phyloP scores from a whole-genome alignment of 2,797 vertebrate species.

The Phoeniculus purpureus region DNA sequence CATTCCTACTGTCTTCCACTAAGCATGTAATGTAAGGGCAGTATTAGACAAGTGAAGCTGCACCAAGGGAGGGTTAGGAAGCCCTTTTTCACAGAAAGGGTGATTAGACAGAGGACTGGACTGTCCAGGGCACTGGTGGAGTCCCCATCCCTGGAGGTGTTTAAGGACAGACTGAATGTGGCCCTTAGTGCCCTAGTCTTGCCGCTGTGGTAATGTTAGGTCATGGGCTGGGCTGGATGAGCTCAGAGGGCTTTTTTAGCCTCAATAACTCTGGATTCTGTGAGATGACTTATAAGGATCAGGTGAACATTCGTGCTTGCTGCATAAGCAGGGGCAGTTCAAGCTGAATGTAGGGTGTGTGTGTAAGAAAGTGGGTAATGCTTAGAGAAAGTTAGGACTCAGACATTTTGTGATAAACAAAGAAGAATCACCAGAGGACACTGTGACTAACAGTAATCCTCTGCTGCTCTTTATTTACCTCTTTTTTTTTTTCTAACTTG shows the following conservation, averaged over 20 bases:
- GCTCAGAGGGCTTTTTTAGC: too few relatives aligned
- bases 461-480: slow-evolving; percentile 9
- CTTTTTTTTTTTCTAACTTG: not conserved
- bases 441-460: not conserved
- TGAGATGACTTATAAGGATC: slow-evolving; percentile 15
- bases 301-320: not conserved
- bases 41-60: not conserved
- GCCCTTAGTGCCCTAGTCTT: too few relatives aligned
- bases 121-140: too few relatives aligned
- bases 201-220: too few relatives aligned
- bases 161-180: too few relatives aligned
- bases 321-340: not conserved
- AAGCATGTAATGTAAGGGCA: slow-evolving; percentile 10
- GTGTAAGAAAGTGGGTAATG: not conserved
- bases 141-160: too few relatives aligned
- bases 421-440: not conserved
- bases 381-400: not conserved
- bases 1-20: not conserved
- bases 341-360: not conserved
- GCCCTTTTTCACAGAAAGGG: too few relatives aligned
- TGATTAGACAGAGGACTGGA: too few relatives aligned
- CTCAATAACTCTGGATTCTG: too few relatives aligned
- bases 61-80: too few relatives aligned
- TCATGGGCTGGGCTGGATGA: too few relatives aligned
- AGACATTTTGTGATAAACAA: not conserved